Percentiles rank a stretch among this genome's conserved stretches.
phyloP scores from a whole-genome alignment of 2,797 vertebrate species.

The Ataeniobius toweri region DNA sequence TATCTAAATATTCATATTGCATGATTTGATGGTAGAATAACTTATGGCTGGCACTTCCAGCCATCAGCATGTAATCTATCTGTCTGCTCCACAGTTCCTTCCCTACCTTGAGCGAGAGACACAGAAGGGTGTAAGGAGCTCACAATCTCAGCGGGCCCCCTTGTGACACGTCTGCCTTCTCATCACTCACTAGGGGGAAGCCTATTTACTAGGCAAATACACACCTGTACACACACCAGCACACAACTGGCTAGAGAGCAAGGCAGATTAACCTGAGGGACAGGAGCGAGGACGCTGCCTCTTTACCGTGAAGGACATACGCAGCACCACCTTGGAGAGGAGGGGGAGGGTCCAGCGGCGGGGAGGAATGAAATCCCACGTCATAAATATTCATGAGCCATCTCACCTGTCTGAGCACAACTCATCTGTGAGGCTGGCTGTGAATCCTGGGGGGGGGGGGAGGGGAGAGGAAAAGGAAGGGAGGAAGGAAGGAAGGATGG shows the following conservation, averaged over 20 bases:
- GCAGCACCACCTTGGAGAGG: slow-evolving; percentile 66
- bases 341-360: slow-evolving; percentile 74
- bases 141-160: slow-evolving; percentile 67
- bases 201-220: slow-evolving; percentile 67
- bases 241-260: slow-evolving; percentile 62
- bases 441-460: slow-evolving; percentile 43
- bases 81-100: slow-evolving; percentile 42
- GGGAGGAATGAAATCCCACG: slow-evolving; percentile 76
- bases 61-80: slow-evolving; percentile 26
- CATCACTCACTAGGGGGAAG: slow-evolving; percentile 74
- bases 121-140: slow-evolving; percentile 60
- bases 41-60: slow-evolving; percentile 23
- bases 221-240: slow-evolving; percentile 33
- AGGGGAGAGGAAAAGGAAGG: slow-evolving; percentile 22
- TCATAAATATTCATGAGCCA: slow-evolving; percentile 81
- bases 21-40: not conserved
- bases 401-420: slow-evolving; percentile 81
- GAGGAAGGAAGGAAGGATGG: slow-evolving; percentile 44
- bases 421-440: slow-evolving; percentile 75
- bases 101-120: slow-evolving; percentile 35
- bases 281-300: slow-evolving; percentile 77
- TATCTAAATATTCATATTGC: not conserved
- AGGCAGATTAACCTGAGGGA: slow-evolving; percentile 80
- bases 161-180: slow-evolving; percentile 75
- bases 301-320: slow-evolving; percentile 81